Percentiles rank a stretch among this genome's conserved stretches.
Evolutionary conservation across 2,888 invertebrate genomes (phyloP).

Genomic region (Nebria salina): DNA sequence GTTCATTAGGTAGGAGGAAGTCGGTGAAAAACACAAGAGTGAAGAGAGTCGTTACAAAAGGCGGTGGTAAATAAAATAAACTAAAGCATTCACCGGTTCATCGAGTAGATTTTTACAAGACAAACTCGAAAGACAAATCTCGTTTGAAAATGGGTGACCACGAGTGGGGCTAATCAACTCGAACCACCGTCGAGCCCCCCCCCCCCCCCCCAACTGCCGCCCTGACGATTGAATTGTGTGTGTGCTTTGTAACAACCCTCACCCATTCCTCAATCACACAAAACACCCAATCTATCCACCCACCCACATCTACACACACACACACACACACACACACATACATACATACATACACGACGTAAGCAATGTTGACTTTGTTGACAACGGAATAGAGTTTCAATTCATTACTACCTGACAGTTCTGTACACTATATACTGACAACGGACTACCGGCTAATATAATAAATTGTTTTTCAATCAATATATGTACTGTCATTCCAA

Average conservation of each 20-base stretch:
- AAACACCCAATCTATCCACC: background rate
- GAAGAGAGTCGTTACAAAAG: constrained; percentile 22
- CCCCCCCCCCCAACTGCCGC: constrained; percentile 52
- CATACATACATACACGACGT: constrained; percentile 48
- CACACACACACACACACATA: background rate
- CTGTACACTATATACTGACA: constrained; percentile 40
- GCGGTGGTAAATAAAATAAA: constrained; percentile 23
- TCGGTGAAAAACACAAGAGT: constrained; percentile 21
- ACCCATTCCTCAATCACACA: background rate
- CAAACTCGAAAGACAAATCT: constrained; percentile 61
- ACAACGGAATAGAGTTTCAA: constrained; percentile 61
- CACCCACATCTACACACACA: constrained; percentile 47
- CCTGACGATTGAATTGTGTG: constrained; percentile 58
- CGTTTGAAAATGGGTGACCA: constrained; percentile 58
- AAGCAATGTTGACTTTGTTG: constrained; percentile 61
- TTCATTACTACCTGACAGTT: constrained; percentile 56
- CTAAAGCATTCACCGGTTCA: constrained; percentile 38
- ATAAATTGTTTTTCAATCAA: constrained; percentile 1
- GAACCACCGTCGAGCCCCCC: background rate
- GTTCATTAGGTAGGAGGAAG: background rate
- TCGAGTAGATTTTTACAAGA: constrained; percentile 50
- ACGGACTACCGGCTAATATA: constrained; percentile 16
- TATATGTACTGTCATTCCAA: background rate
- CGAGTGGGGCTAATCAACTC: constrained; percentile 37
- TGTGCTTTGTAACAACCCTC: constrained; percentile 51